These are phyloP conservation scores for Melanocharis versteri DNA, from an alignment of 2,113 vertebrate species.

Conservation along the genomic window DNA sequence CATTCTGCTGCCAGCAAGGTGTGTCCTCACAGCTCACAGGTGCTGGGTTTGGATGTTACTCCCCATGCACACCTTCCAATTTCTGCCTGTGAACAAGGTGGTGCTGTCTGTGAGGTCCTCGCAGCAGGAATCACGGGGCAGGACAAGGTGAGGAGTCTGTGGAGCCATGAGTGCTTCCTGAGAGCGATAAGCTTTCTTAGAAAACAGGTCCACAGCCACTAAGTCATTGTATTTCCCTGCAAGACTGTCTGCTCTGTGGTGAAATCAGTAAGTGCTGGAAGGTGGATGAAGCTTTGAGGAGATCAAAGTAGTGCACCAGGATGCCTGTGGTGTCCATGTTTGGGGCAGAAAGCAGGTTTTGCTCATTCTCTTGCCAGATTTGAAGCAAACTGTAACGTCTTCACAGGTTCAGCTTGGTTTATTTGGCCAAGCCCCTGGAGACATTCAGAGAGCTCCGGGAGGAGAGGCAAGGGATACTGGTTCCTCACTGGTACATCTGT, in stretches of 20 bases:
- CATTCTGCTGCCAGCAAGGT: neutral
- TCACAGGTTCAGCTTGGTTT: neutral
- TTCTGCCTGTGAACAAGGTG: neutral
- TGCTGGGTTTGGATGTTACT: neutral
- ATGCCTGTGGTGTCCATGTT: too few species aligned
- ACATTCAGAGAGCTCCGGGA: neutral
- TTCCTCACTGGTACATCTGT: neutral
- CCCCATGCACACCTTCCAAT: neutral
- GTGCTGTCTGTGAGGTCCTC: neutral
- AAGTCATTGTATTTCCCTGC: neutral
- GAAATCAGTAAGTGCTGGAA: neutral
- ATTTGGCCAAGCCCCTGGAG: neutral
- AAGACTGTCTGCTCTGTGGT: accelerated
- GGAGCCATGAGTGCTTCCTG: neutral
- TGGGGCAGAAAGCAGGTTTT: neutral
- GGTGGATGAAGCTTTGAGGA: neutral
- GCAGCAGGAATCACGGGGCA: neutral
- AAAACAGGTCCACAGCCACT: neutral
- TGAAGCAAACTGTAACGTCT: neutral
- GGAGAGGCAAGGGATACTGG: neutral
- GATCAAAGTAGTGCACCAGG: neutral
- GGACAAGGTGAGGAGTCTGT: neutral
- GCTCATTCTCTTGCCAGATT: neutral
- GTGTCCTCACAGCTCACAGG: neutral
- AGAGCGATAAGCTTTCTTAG: neutral